Base-by-base conservation (phyloP, 2,888 invertebrate genomes). In the Cartodere bifasciata region DNA sequence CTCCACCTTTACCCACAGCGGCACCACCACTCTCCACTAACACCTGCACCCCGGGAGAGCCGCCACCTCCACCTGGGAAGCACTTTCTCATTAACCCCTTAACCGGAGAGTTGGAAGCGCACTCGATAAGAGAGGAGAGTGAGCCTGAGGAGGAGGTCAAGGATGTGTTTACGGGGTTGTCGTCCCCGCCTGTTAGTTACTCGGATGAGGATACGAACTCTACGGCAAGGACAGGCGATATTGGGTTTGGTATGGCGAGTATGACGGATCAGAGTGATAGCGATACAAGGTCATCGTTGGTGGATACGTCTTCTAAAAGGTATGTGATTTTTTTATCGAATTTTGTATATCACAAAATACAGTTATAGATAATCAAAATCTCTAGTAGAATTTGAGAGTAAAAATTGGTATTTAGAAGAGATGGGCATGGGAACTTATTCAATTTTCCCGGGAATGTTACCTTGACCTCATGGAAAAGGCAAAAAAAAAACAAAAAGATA, bases 21-120 rank as follows among this genome's bases (percentile, higher is more conserved):
- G 24, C 24, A 12, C 11, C 11, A 23, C 13, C 22, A 33, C 4
- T n/a, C 33, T 24, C 25, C 13, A 21, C 3, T 14, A 12, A 13
- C 7, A 15, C 2, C 10, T n/a, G 4, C 7, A 14, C 3, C 5
- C 9, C 7, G 28, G 25, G n/a, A 14, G 26, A 29, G 13, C 10
- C 6, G 13, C 16, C 28, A 22, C 15, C 15, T 3, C 7, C 7
- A 7, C 9, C n/a, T n/a, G 28, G 30, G n/a, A 36, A 15, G 20
- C 26, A 33, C 62, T 84, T 83, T 65, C 73, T 90, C 24, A 86
- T 90, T 45, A 91, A 90, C 65, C 88, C 90, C 1, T 67, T 88
- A 38, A 88, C 90, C 40, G 84, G 87, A 22, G 79, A 85, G 52
- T 67, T 90, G 49, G 88, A 88, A 49, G 75, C 80, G 2, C 80